Evolutionary conservation across 2,888 invertebrate genomes (phyloP), one percentile per base, ranked within the genome.

Genomic region (Drosophila mimetica): DNA sequence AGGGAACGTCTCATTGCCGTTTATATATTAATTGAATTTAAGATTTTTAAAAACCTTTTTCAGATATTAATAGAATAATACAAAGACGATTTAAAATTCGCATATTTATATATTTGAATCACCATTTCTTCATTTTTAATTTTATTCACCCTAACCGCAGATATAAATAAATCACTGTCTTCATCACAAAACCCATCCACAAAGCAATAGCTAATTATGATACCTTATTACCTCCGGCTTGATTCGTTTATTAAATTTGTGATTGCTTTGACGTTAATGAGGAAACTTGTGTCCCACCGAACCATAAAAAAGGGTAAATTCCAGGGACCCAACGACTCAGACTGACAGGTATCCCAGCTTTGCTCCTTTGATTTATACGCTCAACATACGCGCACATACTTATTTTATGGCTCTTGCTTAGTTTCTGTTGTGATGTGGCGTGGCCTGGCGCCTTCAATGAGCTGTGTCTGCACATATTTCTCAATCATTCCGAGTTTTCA

Each of bases 401-500:
- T 79, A 63, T 79, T 85, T 85, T 78, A 87, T 79, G 77, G 70
- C 70, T 60, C 70, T 65, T 63, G 44, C 61, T 54, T 67, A 36
- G 66, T 30, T 37, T 57, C 54, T 67, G 58, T 51, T 60, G 71
- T 37, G 60, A 28, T 20, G 60, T 60, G 25, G 42, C 28, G 69
- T 74, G 81, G 47, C 74, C 42, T 67, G 76, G 67, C 76, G 77
- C 77, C 84, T 77, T 46, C 79, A 85, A 71, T 65, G 67, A 72
- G 59, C 64, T 53, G 47, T 76, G 74, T 75, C 83, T 74, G 63
- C 67, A 61, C 57, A 48, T 50, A 57, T 54, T 58, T 67, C 85
- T 81, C 79, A 86, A 85, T 79, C 79, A 86, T 74, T 53, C 50
- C 54, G 57, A 63, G 51, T 64, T 75, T 75, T 60, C 48, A 63